Base-by-base conservation (phyloP, 2,888 invertebrate species). In the Nycteola revayana region DNA sequence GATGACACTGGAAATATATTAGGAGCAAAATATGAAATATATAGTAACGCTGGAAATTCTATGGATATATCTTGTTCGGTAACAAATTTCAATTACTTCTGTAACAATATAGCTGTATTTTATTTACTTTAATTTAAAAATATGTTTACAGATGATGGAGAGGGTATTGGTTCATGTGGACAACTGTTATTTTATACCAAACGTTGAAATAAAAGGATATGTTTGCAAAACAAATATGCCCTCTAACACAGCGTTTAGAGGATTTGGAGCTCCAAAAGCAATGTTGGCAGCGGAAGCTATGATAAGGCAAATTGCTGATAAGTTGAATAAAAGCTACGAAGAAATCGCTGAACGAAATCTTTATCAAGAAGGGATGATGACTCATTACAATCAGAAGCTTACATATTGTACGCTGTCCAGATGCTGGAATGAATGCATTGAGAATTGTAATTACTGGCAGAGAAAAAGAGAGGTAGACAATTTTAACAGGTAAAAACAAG, bases 161-260 rank as follows among this genome's bases (percentile, higher is more conserved):
- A 90, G 96, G 57, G 94, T 95, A 0, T 87, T 96, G 77, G 90
- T 92, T 24, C 95, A 96, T 63, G 91, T 94, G 30, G 94, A 95
- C 68, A 97, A 97, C 73, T 91, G 94, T 8, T 98, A 97, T 75
- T 91, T 89, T 51, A 92, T 97, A 54, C 94, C 94, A 4, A 93
- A 93, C 50, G 80, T 93, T 0, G 90, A 91, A 50, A 90, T 95
- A 0, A 85, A 84, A 10, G 94, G 94, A 1, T 93, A 92, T 68
- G 86, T 93, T 4, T 98, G 98, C 69, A 94, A 92, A 77, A 98
- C 98, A 0, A 97, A 98, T 84, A 76, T 96, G 48, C 93, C 96
- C 0, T 96, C 97, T 0, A 97, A 96, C 69, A 98, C 98, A 0
- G 98, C 98, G 0, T 98, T 98, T 66, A 90, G 98, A 63, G 97